phyloP scores from a whole-genome alignment of 2,797 vertebrate genomes.

The Sebastes cheni region DNA sequence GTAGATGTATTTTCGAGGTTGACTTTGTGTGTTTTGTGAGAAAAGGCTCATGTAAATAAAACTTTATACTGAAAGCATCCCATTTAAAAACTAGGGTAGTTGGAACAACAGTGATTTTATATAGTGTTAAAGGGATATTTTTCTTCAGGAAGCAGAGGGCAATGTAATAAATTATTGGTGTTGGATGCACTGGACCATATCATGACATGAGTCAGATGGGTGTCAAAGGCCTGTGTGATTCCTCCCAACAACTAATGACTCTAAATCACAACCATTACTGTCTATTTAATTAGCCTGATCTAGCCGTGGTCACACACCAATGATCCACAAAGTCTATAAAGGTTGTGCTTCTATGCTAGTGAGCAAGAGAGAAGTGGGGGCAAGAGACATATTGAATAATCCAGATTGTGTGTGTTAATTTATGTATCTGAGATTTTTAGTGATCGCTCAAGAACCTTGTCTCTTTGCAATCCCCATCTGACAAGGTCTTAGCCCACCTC shows the following conservation, averaged over 20 bases:
- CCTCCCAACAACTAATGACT: constrained; percentile 66
- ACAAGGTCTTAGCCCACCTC: background rate
- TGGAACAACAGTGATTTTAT: background rate
- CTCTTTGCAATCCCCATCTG: constrained; percentile 11
- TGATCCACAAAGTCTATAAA: constrained; percentile 39
- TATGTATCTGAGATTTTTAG: background rate
- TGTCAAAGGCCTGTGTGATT: constrained; percentile 55
- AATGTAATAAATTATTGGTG: constrained; percentile 27
- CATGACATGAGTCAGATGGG: constrained; percentile 39
- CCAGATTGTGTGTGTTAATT: background rate
- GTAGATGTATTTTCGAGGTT: background rate
- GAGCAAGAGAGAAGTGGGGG: background rate
- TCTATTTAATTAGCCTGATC: constrained; percentile 67
- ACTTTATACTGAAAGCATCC: background rate
- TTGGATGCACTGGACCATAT: constrained; percentile 33
- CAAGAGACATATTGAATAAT: background rate
- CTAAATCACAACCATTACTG: constrained; percentile 65
- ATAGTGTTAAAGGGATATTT: background rate
- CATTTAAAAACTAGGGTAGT: background rate
- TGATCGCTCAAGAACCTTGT: background rate
- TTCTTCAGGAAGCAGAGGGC: constrained; percentile 3
- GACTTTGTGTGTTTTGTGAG: background rate
- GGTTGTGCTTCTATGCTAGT: constrained; percentile 3
- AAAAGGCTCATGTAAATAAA: background rate
- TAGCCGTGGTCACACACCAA: constrained; percentile 52